Conservation (phyloP, 37 sponge, comb jelly and placozoan species). For the Halichondria panicea region DNA sequence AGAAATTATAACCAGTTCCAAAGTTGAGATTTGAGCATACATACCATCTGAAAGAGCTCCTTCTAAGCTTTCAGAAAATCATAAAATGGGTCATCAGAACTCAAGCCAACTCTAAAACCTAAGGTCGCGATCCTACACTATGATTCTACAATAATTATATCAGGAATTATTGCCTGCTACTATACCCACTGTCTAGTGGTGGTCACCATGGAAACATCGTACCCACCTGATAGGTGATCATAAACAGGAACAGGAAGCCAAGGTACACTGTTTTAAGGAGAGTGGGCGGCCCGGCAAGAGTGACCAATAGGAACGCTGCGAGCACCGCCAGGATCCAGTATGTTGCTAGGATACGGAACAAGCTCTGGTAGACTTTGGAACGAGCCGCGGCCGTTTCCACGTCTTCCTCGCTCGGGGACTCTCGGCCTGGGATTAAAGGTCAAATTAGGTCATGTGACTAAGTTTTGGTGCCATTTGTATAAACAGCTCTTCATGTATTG, state of each 20-base stretch:
- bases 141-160: no score
- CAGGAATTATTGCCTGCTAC: no score
- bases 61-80: no score
- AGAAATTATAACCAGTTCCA: no score
- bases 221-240: conserved; percentile 77
- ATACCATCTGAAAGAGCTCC: no score
- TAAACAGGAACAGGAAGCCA: conserved; percentile 57
- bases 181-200: no score
- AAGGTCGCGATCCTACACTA: no score
- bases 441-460: neutral
- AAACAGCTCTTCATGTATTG: neutral
- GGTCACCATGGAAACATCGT: no score
- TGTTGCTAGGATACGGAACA: conserved; percentile 23
- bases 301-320: conserved; percentile 82
- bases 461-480: neutral
- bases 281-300: conserved; percentile 53
- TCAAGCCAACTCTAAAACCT: no score
- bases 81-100: no score
- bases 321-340: conserved; percentile 76
- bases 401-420: neutral
- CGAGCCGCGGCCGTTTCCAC: neutral
- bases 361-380: neutral
- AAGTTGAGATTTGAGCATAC: no score
- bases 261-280: conserved; percentile 71
- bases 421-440: neutral